Conservation (phyloP, 37 sponge, comb jelly and placozoan species). For the Halichondria panicea region DNA sequence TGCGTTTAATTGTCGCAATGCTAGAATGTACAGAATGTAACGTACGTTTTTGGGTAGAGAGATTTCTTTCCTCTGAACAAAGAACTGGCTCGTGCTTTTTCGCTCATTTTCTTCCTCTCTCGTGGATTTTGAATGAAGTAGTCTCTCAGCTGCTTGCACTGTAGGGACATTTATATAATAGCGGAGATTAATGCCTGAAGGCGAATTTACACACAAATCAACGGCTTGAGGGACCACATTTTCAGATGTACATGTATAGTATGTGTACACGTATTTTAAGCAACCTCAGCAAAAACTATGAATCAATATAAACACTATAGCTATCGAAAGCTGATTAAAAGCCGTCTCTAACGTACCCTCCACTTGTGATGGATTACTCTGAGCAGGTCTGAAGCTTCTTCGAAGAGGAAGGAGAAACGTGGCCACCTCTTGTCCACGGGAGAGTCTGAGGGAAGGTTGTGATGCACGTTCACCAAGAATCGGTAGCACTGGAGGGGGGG, state of each 20-base stretch:
- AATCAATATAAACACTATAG: neutral
- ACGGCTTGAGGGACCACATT: too few relatives aligned
- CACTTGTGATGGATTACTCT: conserved; percentile 75
- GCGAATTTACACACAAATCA: too few relatives aligned
- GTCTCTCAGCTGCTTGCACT: conserved; percentile 68
- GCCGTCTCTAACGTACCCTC: conserved; percentile 49
- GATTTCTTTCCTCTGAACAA: conserved; percentile 79
- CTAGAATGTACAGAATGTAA: too few relatives aligned
- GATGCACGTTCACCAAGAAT: conserved; percentile 47
- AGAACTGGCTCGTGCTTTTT: conserved; percentile 75
- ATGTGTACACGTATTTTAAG: too few relatives aligned
- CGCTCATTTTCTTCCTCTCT: conserved; percentile 47
- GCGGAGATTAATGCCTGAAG: too few relatives aligned
- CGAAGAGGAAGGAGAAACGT: conserved; percentile 35
- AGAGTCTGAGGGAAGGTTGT: conserved; percentile 68
- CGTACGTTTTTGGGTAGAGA: conserved; percentile 68
- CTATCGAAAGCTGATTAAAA: too few relatives aligned
- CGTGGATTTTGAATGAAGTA: conserved; percentile 50
- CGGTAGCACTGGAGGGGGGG: conserved; percentile 47
- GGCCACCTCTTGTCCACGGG: conserved; percentile 85
- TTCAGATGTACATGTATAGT: too few relatives aligned
- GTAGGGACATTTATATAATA: neutral
- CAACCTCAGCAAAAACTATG: neutral
- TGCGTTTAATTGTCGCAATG: too few relatives aligned
- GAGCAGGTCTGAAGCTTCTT: conserved; percentile 42